Evolutionary conservation across 2,888 invertebrate species (phyloP).

Genomic region (Pogonocherus hispidulus): DNA sequence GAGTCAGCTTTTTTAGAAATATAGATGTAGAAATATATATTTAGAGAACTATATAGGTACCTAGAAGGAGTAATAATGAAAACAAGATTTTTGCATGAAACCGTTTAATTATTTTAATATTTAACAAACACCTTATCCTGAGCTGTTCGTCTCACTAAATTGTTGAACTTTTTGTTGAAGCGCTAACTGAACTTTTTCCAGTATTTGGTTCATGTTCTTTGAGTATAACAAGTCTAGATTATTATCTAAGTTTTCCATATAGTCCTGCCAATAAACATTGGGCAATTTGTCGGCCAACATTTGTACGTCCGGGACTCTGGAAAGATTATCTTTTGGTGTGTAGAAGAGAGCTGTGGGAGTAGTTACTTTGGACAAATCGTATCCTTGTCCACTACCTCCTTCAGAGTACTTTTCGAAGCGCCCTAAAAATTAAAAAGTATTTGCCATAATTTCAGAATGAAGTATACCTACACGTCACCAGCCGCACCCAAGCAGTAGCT

Average conservation of each 20-base stretch:
- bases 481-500: too few species aligned
- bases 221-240: conserved; percentile 71
- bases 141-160: too few species aligned
- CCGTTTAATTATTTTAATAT: too few species aligned
- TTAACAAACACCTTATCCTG: too few species aligned
- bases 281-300: conserved; percentile 67
- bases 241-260: conserved; percentile 70
- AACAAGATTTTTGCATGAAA: too few species aligned
- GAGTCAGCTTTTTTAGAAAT: too few species aligned
- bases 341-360: conserved; percentile 72
- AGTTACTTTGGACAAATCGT: conserved; percentile 68
- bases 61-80: too few species aligned
- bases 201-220: conserved; percentile 21
- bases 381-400: conserved; percentile 66
- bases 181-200: conserved; percentile 9
- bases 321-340: conserved; percentile 71
- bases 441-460: too few species aligned
- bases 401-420: conserved; percentile 69
- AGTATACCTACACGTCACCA: too few species aligned
- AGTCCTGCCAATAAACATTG: conserved; percentile 62
- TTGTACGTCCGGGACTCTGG: conserved; percentile 69
- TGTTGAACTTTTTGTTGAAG: neutral
- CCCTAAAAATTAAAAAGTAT: conserved; percentile 50
- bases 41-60: too few species aligned
- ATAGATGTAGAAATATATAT: too few species aligned